These are phyloP conservation scores for Brachionus manjavacas DNA, from an alignment of 1,140 invertebrate species.

Conservation along the genomic window DNA sequence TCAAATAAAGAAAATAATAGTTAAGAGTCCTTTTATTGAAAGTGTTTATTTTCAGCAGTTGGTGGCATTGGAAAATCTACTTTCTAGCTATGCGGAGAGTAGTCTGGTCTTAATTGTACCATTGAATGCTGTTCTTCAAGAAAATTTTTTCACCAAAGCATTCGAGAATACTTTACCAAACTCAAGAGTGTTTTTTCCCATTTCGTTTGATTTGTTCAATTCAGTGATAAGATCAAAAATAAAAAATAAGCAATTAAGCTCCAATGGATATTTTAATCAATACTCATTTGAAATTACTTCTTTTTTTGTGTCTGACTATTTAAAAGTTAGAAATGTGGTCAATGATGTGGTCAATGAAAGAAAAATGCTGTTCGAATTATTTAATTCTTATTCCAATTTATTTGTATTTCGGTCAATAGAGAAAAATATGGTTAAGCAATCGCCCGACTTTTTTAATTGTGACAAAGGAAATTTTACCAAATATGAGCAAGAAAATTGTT, in stretches of 20 bases:
- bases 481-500: neutral
- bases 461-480: neutral
- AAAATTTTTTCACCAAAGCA: neutral
- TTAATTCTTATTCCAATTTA: neutral
- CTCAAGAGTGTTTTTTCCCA: neutral
- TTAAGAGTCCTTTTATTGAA: neutral
- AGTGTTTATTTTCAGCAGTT: constrained; percentile 4
- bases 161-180: neutral
- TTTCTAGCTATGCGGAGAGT: neutral
- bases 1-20: neutral
- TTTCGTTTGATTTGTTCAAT: neutral
- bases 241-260: neutral
- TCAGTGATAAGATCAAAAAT: neutral
- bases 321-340: neutral
- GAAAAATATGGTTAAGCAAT: neutral
- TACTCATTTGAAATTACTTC: neutral
- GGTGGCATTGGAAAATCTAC: neutral
- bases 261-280: neutral
- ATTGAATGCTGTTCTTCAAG: neutral
- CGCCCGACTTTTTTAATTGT: neutral
- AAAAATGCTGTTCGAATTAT: neutral
- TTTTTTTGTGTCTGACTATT: neutral
- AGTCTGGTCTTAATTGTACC: neutral
- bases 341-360: neutral
- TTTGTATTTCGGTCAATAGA: neutral